Evolutionary conservation across 2,888 invertebrate species (phyloP), one percentile per base, ranked within the genome.

Genomic region (Metacarcinus magister): DNA sequence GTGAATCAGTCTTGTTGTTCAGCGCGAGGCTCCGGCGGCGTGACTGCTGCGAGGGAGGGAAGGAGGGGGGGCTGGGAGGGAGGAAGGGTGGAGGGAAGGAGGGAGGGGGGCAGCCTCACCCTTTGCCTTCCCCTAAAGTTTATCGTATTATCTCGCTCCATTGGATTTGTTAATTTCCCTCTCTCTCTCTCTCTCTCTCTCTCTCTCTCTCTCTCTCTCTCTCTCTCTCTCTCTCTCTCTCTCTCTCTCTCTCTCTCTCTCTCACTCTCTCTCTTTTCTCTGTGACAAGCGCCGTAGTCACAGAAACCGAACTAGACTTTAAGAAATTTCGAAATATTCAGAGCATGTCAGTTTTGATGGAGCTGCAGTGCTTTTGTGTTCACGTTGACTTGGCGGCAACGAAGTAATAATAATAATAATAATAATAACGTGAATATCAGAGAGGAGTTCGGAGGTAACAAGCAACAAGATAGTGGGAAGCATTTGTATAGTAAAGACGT

Each of bases 181-280:
- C 28, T 82, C 82, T 82, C 82, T 82, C 82, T 82, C 91, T 46
- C 46, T 46, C 91, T 91, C 91, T 46, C 46, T 46, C 46, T 91
- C 91, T 91, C 91, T 46, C 91, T 91, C 91, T 91, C 46, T 32
- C 39, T 48, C 43, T 43, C 91, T 48, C 46, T 48, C 91, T 91
- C 91, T 48, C n/a, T n/a, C 91, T 91, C 91, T 48, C 46, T 48
- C 91, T 91, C 91, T 48, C 46, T 48, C 91, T 91, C 46, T 91
- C 46, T n/a, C 44, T 28, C 48, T 48, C 91, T 48, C 91, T 46
- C 46, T 91, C 28, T 48, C 91, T 44, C 91, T 48, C 44, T 91
- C 48, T 48, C 48, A 28, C 91, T 48, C 91, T 91, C 91, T 91
- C 48, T 48, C 91, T 48, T 44, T 91, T 91, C 91, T 48, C 48